phyloP scores from a whole-genome alignment of 1,140 invertebrate genomes.

The Drosophila tani region DNA sequence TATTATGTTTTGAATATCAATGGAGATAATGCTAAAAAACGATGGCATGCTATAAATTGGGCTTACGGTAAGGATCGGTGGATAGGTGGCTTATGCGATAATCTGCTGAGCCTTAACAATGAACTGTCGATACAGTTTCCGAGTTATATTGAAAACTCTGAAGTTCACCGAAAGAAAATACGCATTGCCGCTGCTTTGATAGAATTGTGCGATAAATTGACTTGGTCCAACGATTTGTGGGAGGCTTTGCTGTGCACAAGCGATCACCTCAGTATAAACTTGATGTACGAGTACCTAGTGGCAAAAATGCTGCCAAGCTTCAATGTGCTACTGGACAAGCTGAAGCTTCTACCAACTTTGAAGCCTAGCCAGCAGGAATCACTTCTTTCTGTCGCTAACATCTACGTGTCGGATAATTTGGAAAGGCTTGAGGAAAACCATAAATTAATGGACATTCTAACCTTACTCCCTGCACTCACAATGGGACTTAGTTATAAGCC shows the following conservation, averaged over 20 bases:
- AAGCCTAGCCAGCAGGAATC: conserved; percentile 63
- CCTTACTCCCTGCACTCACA: conserved; percentile 87
- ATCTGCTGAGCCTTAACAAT: conserved; percentile 42
- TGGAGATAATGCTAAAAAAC: neutral
- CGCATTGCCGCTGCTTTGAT: conserved; percentile 74
- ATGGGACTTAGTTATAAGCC: conserved; percentile 93
- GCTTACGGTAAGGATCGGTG: too few relatives aligned
- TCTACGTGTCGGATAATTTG: conserved; percentile 38
- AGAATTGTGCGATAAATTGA: conserved; percentile 11
- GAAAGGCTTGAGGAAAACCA: neutral
- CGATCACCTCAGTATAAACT: conserved; percentile 88
- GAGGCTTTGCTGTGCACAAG: conserved; percentile 86
- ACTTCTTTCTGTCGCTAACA: conserved; percentile 49
- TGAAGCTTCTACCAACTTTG: conserved; percentile 22
- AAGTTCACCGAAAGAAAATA: conserved; percentile 84
- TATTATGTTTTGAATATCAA: too few relatives aligned
- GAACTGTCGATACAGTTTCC: conserved; percentile 51
- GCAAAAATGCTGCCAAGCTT: conserved; percentile 32
- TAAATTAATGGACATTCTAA: conserved; percentile 14
- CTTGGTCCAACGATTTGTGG: conserved; percentile 60
- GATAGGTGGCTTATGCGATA: conserved; percentile 2
- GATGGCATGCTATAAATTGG: neutral
- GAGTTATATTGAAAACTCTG: conserved; percentile 84
- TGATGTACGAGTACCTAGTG: conserved; percentile 88
- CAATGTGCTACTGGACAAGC: conserved; percentile 24